Evolutionary conservation across 2,797 vertebrate genomes (phyloP).

Genomic region (Alcedo quadribrachys): DNA sequence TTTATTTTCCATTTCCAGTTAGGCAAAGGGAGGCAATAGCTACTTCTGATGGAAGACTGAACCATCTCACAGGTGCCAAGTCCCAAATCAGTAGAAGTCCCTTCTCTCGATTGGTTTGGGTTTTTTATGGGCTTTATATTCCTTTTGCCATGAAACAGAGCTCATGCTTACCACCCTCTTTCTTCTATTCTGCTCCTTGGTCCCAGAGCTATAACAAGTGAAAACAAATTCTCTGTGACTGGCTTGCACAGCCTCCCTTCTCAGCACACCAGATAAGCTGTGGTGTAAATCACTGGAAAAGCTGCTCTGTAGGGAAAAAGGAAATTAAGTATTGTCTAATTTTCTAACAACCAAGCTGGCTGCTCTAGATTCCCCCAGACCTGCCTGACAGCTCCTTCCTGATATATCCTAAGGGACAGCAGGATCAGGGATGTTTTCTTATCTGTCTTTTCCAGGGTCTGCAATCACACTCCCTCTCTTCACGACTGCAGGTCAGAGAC

Average conservation of each 20-base stretch:
- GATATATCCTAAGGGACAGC: not conserved
- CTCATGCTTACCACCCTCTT: not conserved
- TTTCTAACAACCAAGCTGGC: fast-evolving
- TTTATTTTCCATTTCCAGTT: not conserved
- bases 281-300: not conserved
- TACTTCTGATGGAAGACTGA: not conserved
- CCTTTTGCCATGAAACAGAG: not conserved
- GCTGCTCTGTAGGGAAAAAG: not conserved
- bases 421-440: not conserved
- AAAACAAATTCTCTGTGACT: not conserved
- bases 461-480: not conserved
- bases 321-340: not conserved
- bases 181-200: not conserved
- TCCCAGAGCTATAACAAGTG: not conserved
- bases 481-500: not conserved
- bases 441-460: not conserved
- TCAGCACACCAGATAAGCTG: fast-evolving
- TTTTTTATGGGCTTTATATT: not conserved
- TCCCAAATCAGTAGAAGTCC: not conserved
- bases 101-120: not conserved
- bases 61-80: not conserved
- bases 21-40: not conserved
- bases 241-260: not conserved
- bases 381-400: not conserved
- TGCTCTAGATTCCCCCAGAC: not conserved